Base-by-base conservation (phyloP, 23 tunicate species). In the Trididemnum clinides region DNA sequence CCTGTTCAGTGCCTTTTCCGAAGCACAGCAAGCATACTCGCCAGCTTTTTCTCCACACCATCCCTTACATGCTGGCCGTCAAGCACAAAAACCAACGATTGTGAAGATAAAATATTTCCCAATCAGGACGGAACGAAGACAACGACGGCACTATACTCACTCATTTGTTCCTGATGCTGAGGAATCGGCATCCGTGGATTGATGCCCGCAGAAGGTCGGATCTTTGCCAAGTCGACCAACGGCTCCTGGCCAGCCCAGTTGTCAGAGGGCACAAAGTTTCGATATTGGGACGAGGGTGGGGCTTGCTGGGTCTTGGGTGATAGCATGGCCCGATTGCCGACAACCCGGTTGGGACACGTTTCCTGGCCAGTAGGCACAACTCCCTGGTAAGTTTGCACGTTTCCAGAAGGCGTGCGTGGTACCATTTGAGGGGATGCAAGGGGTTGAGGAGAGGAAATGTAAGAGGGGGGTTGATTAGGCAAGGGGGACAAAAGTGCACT, bases 241-340 rank as follows among this genome's bases (percentile, higher is more conserved):
- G 92, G 92, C 59, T 88, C 92, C 27, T 88, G 33, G 7, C 92
- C 92, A 21, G 39, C 91, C 83, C 87, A 88, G 30, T 30, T 69
- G 23, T 87, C 91, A 34, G 64, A 57, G 28, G 64, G 39, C 15
- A 21, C 49, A 22, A 77, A 50, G 21, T 44, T 28, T 27, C 39
- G 57, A 19, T 80, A 82, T 34, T 72, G 81, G 10, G 72, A 33
- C 22, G 30, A 22, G 1, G 63, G 69, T 31, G 72, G 51, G 57
- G 83, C 78, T 33, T 23, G 50, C 20, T 25, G 75, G 34, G 50
- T 25, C 2, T 36, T 72, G 81, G 91, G 85, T 12, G 28, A 33
- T 1, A 82, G 28, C 77, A 33, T 66, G 33, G 78, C 90, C 25
- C 74, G 34, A 26, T 64, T 33, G 33, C 78, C 71, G 6, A 88